Evolutionary conservation across 1,140 invertebrate genomes (phyloP), one percentile per base, ranked within the genome.

Genomic region (Planococcus citri): DNA sequence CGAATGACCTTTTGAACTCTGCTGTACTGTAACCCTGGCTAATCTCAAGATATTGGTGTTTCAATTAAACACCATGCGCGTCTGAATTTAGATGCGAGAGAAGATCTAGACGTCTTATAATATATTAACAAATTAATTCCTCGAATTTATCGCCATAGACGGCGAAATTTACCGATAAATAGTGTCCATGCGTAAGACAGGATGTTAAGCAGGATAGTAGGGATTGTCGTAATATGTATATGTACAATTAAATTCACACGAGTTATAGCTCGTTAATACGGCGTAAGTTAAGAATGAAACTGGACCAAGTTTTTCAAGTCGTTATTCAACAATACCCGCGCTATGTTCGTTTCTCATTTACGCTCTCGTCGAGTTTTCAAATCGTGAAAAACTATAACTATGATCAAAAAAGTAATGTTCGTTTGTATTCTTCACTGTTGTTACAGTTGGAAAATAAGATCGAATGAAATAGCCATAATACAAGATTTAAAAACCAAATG

Each of bases 371-470:
- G 17, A 51, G 3, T 9, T 51, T 51, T 17, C n/a, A 17, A 51
- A 51, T 51, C 4, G n/a, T n/a, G n/a, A n/a, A n/a, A n/a, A n/a
- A n/a, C n/a, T n/a, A n/a, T n/a, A n/a, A n/a, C n/a, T n/a, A 51
- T 51, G 41, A 51, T 51, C 4, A 51, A 51, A 17, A 51, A 51
- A 51, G 41, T 51, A 20, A 51, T 51, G 41, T 51, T 51, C 41
- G 41, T 64, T 17, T 64, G 60, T 64, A 14, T 64, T 25, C 25
- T 27, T 24, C 60, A 64, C 24, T 25, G 21, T 64, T 64, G 22
- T 25, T 64, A 64, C 22, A 27, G 60, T 25, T 64, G 60, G 60
- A 64, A 64, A 64, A 64, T 64, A 1, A 64, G 24, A 64, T 64
- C 60, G 22, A 27, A 64, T 9, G 60, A 64, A 64, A 27, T 22